Conservation (phyloP, 1,140 invertebrate genomes). For the Zophobas atratus region DNA sequence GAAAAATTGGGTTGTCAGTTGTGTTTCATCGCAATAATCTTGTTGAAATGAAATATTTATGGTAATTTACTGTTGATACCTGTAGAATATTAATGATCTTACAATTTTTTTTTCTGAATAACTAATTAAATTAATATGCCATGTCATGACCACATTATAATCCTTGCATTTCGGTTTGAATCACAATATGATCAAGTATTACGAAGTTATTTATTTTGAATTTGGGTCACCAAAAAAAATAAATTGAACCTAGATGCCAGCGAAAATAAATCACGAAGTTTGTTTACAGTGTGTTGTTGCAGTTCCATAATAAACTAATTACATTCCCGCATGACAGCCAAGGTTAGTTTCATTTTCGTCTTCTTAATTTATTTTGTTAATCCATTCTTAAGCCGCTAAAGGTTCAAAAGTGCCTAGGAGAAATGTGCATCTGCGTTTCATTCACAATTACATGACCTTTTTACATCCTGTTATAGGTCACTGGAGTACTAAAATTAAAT, state of each 20-base stretch:
- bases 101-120: too few relatives aligned
- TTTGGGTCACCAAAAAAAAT: conserved; percentile 24
- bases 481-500: conserved; percentile 44
- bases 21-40: too few relatives aligned
- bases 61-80: too few relatives aligned
- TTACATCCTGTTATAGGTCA: conserved; percentile 47
- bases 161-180: neutral
- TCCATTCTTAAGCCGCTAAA: neutral
- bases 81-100: too few relatives aligned
- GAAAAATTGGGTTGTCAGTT: too few relatives aligned
- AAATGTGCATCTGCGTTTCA: conserved; percentile 9
- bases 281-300: conserved; percentile 35
- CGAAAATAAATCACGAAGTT: conserved; percentile 39
- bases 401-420: neutral
- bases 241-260: conserved; percentile 29
- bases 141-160: neutral
- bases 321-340: conserved; percentile 38
- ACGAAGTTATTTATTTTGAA: conserved; percentile 20
- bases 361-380: conserved; percentile 36
- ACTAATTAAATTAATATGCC: too few relatives aligned
- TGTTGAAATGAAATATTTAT: too few relatives aligned
- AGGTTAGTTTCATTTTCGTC: conserved; percentile 34
- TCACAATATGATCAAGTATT: neutral
- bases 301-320: conserved; percentile 41
- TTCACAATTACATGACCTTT: conserved; percentile 28